These are phyloP conservation scores for Coelopa frigida DNA, from an alignment of 1,140 invertebrate genomes.

Conservation along the genomic window DNA sequence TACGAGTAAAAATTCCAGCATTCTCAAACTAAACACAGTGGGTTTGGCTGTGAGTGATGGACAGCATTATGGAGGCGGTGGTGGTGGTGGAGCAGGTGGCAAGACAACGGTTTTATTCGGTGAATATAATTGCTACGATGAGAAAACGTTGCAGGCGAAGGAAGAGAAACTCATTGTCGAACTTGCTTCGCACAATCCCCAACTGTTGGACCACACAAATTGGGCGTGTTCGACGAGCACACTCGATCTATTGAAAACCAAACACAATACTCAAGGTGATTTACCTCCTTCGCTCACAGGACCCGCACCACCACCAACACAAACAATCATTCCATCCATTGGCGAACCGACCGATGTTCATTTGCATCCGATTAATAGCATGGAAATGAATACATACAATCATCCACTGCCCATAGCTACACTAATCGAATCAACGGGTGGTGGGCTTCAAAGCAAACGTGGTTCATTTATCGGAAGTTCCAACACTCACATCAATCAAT, in stretches of 20 bases:
- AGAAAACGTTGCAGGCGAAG: constrained; percentile 52
- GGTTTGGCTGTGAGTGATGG: constrained; percentile 15
- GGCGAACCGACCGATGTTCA: constrained; percentile 10
- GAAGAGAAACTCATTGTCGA: constrained; percentile 57
- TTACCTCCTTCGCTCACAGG: background rate
- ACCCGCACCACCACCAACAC: background rate
- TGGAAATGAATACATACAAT: constrained; percentile 34
- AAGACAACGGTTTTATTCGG: constrained; percentile 17
- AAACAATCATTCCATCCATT: background rate
- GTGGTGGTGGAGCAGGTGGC: constrained; percentile 22
- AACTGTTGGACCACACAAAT: constrained; percentile 18
- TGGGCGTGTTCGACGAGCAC: constrained; percentile 37
- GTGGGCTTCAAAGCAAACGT: constrained; percentile 30
- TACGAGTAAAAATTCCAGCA: constrained; percentile 41
- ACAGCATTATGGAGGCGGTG: constrained; percentile 19
- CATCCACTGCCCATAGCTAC: background rate
- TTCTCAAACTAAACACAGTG: constrained; percentile 32
- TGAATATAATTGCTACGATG: constrained; percentile 58
- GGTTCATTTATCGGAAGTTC: constrained; percentile 28
- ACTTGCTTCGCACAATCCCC: constrained; percentile 48
- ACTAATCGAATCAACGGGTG: constrained; percentile 10
- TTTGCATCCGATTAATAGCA: constrained; percentile 10
- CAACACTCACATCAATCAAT: constrained; percentile 20
- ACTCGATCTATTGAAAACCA: constrained; percentile 36
- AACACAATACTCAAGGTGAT: constrained; percentile 12